These are phyloP conservation scores for Apostichopus parvimensis DNA, from an alignment of 35 echinoderm and acorn worm genomes.

Conservation along the genomic window DNA sequence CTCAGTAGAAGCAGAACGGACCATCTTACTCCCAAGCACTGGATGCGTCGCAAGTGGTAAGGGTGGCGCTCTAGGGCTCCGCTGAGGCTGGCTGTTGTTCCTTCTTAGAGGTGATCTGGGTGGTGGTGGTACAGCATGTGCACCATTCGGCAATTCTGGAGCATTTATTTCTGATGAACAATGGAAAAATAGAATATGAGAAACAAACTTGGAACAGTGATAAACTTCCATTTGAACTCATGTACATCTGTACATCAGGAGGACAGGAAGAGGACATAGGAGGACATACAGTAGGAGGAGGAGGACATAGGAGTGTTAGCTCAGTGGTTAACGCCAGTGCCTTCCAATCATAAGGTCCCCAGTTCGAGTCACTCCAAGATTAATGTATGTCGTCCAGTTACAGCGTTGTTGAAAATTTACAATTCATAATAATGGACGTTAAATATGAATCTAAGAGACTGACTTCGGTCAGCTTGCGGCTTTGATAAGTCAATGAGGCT, in stretches of 20 bases:
- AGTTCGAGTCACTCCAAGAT: too few relatives aligned
- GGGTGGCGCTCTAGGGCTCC: constrained; percentile 40
- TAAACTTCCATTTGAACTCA: neutral
- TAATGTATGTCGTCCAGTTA: too few relatives aligned
- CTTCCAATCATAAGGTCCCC: too few relatives aligned
- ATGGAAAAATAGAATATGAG: neutral
- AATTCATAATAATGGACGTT: too few relatives aligned
- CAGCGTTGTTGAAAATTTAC: too few relatives aligned
- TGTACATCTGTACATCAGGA: neutral
- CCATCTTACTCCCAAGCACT: constrained; percentile 7
- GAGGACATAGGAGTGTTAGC: too few relatives aligned
- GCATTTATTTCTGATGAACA: neutral
- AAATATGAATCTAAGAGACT: too few relatives aligned
- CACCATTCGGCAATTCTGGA: neutral
- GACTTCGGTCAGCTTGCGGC: too few relatives aligned
- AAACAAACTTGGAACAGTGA: neutral
- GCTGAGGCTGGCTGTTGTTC: constrained; percentile 45
- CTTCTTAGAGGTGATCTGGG: constrained; percentile 39
- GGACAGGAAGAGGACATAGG: too few relatives aligned
- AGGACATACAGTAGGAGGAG: too few relatives aligned
- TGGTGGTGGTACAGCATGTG: neutral
- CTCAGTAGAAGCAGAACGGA: constrained; percentile 20
- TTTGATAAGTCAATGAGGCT: too few relatives aligned
- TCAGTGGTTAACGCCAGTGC: too few relatives aligned
- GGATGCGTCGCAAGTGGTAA: constrained; percentile 33